Evolutionary conservation across 1,140 invertebrate species (phyloP).

Genomic region (Trachymyrmex septentrionalis): DNA sequence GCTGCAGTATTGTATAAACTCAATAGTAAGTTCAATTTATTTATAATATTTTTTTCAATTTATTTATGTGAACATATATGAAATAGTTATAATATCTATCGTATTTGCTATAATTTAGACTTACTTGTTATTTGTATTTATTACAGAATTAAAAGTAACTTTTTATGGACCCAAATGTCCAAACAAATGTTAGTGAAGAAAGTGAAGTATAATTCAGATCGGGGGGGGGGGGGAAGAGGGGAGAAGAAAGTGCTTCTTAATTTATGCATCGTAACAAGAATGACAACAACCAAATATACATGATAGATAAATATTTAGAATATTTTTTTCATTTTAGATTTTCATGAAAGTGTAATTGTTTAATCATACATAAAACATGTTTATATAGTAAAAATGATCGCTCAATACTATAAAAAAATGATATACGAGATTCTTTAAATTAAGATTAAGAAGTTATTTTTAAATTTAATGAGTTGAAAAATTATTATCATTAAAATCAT

Average conservation of each 20-base stretch:
- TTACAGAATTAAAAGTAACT: slow-evolving; percentile 59
- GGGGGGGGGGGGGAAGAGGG: no score
- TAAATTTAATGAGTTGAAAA: background rate
- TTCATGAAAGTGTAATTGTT: background rate
- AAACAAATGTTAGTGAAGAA: slow-evolving; percentile 64
- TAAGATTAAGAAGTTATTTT: background rate
- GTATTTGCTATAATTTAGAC: background rate
- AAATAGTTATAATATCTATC: background rate
- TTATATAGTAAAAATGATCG: background rate
- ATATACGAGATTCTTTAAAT: background rate
- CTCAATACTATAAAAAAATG: background rate
- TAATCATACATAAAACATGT: background rate
- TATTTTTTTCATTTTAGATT: background rate
- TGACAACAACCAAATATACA: slow-evolving; percentile 18
- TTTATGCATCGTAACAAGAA: background rate
- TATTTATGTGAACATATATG: background rate
- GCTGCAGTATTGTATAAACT: slow-evolving; percentile 53
- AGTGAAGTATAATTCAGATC: background rate
- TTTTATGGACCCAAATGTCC: slow-evolving; percentile 60
- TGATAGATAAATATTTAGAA: background rate
- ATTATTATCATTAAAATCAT: background rate
- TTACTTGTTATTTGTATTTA: slow-evolving; percentile 3
- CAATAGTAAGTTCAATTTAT: slow-evolving; percentile 55
- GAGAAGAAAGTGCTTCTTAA: background rate
- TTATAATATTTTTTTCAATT: background rate